Evolutionary conservation across 2,888 invertebrate species (phyloP).

Genomic region (Drosophila suboccidentalis): DNA sequence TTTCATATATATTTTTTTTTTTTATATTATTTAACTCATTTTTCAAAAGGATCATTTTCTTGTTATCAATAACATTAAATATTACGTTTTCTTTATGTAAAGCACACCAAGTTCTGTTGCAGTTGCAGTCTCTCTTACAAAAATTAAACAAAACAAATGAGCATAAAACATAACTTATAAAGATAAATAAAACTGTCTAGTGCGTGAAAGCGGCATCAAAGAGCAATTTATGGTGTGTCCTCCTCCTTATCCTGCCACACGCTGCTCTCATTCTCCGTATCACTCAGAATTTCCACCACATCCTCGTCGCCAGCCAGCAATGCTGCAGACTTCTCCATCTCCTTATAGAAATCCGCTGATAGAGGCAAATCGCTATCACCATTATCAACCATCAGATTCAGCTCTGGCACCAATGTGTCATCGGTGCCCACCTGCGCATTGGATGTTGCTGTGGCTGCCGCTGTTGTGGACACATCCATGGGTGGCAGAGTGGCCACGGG

Average conservation of each 20-base stretch:
- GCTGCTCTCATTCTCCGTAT: conserved; percentile 73
- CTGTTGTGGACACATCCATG: conserved; percentile 73
- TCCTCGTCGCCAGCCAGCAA: conserved; percentile 61
- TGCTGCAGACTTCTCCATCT: conserved; percentile 53
- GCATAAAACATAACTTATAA: conserved; percentile 63
- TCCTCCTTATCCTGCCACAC: conserved; percentile 75
- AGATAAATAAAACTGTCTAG: conserved; percentile 66
- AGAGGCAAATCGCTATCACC: conserved; percentile 55
- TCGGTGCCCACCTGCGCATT: conserved; percentile 57
- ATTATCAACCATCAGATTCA: conserved; percentile 63
- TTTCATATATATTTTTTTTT: conserved; percentile 22
- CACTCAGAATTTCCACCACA: conserved; percentile 67
- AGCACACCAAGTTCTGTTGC: conserved; percentile 76
- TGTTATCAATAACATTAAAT: conserved; percentile 53
- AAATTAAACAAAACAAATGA: conserved; percentile 67
- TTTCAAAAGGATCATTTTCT: conserved; percentile 31
- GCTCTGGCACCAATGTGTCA: conserved; percentile 59
- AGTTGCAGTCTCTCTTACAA: conserved; percentile 76
- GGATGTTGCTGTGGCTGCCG: conserved; percentile 33
- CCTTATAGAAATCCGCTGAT: conserved; percentile 57
- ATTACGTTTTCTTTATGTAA: conserved; percentile 68
- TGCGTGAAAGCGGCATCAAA: conserved; percentile 47
- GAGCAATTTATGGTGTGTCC: conserved; percentile 56
- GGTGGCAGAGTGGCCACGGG: conserved; percentile 82
- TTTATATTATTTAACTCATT: conserved; percentile 48